These are phyloP conservation scores for Dinothrombium tinctorium DNA, from an alignment of 1,140 invertebrate genomes.

Conservation along the genomic window DNA sequence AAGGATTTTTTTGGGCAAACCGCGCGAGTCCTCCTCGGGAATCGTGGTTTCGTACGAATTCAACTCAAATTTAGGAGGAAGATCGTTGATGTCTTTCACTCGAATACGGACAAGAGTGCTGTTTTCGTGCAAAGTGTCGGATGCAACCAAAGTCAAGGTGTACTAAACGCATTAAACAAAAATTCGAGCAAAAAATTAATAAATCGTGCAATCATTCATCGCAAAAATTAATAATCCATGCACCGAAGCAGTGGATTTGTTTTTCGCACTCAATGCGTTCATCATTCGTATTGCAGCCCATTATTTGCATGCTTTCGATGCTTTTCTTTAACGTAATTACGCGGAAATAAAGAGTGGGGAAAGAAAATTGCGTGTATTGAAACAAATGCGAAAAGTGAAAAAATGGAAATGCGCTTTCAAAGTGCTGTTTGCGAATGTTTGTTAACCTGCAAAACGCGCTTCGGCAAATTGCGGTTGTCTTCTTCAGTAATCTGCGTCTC, in stretches of 20 bases:
- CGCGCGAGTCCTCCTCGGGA: slow-evolving; percentile 35
- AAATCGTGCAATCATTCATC: not conserved
- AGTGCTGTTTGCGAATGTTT: too few relatives aligned
- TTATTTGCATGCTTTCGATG: too few relatives aligned
- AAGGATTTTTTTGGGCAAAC: slow-evolving; percentile 31
- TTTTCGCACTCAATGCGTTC: too few relatives aligned
- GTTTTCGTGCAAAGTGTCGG: slow-evolving; percentile 60
- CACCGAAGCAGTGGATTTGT: too few relatives aligned
- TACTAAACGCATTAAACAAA: slow-evolving; percentile 29
- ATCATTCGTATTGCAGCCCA: too few relatives aligned
- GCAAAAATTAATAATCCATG: too few relatives aligned
- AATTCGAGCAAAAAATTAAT: slow-evolving; percentile 1
- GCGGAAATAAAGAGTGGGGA: too few relatives aligned
- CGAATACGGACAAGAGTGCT: slow-evolving; percentile 46
- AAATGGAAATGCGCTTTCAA: too few relatives aligned
- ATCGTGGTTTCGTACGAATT: slow-evolving; percentile 37
- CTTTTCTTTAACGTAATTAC: too few relatives aligned
- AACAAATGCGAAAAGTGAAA: too few relatives aligned
- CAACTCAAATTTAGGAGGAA: slow-evolving; percentile 47
- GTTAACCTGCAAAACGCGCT: slow-evolving; percentile 76
- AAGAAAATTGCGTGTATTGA: too few relatives aligned
- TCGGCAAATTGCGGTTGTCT: slow-evolving; percentile 75
- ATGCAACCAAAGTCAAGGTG: slow-evolving; percentile 57
- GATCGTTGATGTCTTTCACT: slow-evolving; percentile 46
- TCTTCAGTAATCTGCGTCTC: slow-evolving; percentile 84